Conservation (phyloP, 2,888 invertebrate genomes). For the Trichopria drosophilae region DNA sequence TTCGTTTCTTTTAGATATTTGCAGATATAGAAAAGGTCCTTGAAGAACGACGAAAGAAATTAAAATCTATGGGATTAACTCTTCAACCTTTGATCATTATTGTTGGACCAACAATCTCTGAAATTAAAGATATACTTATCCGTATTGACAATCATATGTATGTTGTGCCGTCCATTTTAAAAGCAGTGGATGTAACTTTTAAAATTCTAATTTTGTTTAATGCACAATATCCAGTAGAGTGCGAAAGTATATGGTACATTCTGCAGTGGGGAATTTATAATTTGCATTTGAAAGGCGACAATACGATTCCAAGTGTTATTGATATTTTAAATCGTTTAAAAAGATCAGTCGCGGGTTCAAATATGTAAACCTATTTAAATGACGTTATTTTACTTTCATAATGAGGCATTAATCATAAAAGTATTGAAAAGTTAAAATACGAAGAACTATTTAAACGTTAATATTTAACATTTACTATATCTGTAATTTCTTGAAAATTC, state of each 20-base stretch:
- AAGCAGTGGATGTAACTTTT: constrained; percentile 9
- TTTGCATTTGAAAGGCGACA: constrained; percentile 3
- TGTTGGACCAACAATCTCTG: constrained; percentile 11
- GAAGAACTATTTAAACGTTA: no score
- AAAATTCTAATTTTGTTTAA: constrained; percentile 9
- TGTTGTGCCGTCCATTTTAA: constrained; percentile 1
- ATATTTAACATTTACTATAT: no score
- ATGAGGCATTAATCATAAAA: no score
- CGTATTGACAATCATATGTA: constrained; percentile 6
- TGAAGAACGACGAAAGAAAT: background rate
- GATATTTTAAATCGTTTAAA: constrained; percentile 15
- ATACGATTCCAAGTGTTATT: constrained; percentile 8
- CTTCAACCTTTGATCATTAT: constrained; percentile 20
- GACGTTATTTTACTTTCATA: no score
- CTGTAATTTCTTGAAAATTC: no score
- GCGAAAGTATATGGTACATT: constrained; percentile 13
- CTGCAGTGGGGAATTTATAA: constrained; percentile 9
- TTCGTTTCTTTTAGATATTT: no score
- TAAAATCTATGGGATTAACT: background rate
- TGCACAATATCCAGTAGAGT: constrained; percentile 8
- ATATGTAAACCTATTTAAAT: no score
- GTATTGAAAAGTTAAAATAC: no score
- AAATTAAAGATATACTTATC: constrained; percentile 4
- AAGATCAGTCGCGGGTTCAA: no score
- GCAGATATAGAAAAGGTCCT: background rate